Base-by-base conservation (phyloP, 2,113 vertebrate genomes). In the Prinia subflava region DNA sequence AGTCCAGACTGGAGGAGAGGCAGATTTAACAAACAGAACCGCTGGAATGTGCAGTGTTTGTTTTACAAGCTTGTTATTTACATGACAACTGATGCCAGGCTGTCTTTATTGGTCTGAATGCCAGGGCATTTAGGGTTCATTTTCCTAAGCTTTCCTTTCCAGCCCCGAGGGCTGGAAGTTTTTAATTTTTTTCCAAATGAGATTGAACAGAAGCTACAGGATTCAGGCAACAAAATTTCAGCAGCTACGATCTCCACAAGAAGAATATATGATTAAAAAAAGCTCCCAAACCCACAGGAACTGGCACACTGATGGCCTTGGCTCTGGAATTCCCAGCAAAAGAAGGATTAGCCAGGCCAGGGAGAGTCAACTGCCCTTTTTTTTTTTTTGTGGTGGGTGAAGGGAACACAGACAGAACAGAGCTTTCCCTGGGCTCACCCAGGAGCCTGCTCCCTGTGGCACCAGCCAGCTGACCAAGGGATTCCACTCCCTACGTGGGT, bases 31-130 rank as follows among this genome's bases (percentile, higher is more conserved):
- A 77, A 87, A 71, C 11, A 35, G 21, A 73, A 19, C 53, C 33
- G 15, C 30, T 76, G 47, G 70, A 84, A 93, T n/a, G 37, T 2
- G 2, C 33, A 59, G 6, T 87, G 37, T 69, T 95, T 92, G 70
- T 59, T 95, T 94, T 73, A 69, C 90, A 94, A 80, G 33, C 89
- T 76, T 92, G 56, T 86, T 87, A 77, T 89, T 92, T 95, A 92
- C 81, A 65, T 79, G 46, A 83, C 63, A 91, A 85, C 67, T 37
- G 53, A 23, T 94, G 83, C 87, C 80, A 90, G 68, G 65, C 75
- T 87, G 65, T 73, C 86, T 92, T 85, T 82, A 85, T 79, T 87
- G 37, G 56, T 68, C 81, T 90, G 75, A 82, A 64, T 86, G 70
- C 78, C 85, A 84, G 55, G 62, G 31, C 59, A 46, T 82, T 95